Conservation (phyloP, 1,140 invertebrate species). For the Drosophila willistoni region DNA sequence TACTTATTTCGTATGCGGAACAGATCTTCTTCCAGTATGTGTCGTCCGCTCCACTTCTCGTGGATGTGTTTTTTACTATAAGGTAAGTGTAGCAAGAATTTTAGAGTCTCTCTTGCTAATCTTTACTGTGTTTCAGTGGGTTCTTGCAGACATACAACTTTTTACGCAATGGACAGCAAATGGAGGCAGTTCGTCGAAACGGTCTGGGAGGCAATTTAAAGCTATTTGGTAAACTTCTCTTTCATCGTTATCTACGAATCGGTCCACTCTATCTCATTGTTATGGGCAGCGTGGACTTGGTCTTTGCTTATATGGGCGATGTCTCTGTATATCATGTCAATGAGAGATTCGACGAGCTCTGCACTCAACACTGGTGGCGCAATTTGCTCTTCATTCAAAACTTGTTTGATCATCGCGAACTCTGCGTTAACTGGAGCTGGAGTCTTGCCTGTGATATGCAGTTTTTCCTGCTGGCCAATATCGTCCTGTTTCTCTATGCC, state of each 20-base stretch:
- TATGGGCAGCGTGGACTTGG: slow-evolving; percentile 84
- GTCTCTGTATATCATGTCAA: slow-evolving; percentile 84
- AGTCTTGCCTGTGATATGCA: slow-evolving; percentile 93
- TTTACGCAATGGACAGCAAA: slow-evolving; percentile 65
- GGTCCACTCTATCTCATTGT: slow-evolving; percentile 85
- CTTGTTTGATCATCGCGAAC: slow-evolving; percentile 84
- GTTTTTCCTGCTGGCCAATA: slow-evolving; percentile 86
- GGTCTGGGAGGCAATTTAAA: slow-evolving; percentile 55
- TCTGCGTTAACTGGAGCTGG: slow-evolving; percentile 92
- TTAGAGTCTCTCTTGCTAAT: background rate
- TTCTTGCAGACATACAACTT: slow-evolving; percentile 82
- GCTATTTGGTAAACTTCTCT: slow-evolving; percentile 71
- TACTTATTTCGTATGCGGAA: slow-evolving; percentile 73
- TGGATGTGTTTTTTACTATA: slow-evolving; percentile 82
- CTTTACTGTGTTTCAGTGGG: slow-evolving; percentile 51
- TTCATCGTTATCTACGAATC: slow-evolving; percentile 82
- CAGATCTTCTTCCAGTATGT: slow-evolving; percentile 70
- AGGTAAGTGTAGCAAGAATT: slow-evolving; percentile 49
- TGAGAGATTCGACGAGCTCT: slow-evolving; percentile 84
- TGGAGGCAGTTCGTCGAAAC: slow-evolving; percentile 69
- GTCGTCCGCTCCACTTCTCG: slow-evolving; percentile 72
- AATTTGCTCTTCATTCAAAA: slow-evolving; percentile 87
- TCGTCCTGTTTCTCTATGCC: slow-evolving; percentile 84
- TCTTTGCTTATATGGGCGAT: slow-evolving; percentile 83
- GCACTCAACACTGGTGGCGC: slow-evolving; percentile 86